Evolutionary conservation across 2,113 vertebrate species (phyloP).

Genomic region (Lophotis ruficrista): DNA sequence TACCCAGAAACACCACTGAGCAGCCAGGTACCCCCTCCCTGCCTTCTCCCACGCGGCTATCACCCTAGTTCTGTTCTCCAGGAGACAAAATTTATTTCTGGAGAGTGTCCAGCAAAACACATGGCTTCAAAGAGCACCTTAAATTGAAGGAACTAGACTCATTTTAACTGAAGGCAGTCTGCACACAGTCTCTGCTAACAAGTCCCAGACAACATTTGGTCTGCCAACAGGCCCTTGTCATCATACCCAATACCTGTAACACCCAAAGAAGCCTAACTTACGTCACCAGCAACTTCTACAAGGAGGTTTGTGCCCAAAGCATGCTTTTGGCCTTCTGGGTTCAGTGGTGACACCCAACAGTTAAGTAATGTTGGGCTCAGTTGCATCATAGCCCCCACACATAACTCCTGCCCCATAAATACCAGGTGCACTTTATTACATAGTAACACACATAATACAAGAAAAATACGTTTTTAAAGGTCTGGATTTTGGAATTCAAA

Average conservation of each 20-base stretch:
- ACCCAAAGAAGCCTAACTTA: background rate
- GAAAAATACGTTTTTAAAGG: background rate
- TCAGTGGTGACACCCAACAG: background rate
- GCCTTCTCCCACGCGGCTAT: background rate
- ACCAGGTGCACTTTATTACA: background rate
- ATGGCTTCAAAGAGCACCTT: rapidly evolving
- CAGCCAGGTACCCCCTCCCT: background rate
- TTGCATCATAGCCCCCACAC: background rate
- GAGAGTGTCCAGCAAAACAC: background rate
- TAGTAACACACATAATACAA: background rate
- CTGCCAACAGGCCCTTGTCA: background rate
- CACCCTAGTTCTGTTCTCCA: background rate
- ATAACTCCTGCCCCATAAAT: background rate
- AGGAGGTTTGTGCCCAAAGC: background rate
- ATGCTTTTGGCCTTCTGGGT: background rate
- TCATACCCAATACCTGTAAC: background rate
- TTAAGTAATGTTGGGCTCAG: background rate
- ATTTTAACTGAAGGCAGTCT: background rate
- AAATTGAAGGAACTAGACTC: background rate
- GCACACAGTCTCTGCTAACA: background rate
- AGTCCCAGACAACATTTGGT: background rate
- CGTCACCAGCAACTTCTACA: background rate
- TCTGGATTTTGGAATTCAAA: background rate
- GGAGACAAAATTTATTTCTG: background rate
- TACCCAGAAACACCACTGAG: background rate